Evolutionary conservation across 2,113 vertebrate species (phyloP), one percentile per base, ranked within the genome.

Genomic region (Morone chrysops): DNA sequence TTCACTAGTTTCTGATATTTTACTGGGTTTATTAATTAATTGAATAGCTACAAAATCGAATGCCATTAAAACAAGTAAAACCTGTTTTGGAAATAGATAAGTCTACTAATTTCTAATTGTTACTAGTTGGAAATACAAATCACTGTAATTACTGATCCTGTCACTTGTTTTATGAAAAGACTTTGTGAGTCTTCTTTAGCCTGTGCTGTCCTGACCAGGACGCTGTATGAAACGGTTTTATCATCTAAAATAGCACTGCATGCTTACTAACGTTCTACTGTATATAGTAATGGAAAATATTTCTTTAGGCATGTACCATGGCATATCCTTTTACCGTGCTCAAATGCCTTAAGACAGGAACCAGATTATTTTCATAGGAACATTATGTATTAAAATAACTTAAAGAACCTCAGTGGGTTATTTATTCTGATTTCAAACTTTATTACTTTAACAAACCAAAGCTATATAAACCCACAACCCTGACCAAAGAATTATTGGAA

Each of bases 391-490:
- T 54, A 47, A 22, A 71, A 60, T 69, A 69, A 48, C 54, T 22
- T 12, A 18, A 78, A 41, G 31, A 82, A 48, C 56, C 47, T 9
- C 45, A 36, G 78, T 0, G 14, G 16, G 43, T 36, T 61, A 53
- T 81, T 75, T 41, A 54, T 69, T 38, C 25, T 40, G 22, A 75
- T 70, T 56, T 53, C 17, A 48, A 2, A 6, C 62, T 82, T 43
- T 2, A 53, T 69, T 8, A 67, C 43, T 56, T 38, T 50, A 47
- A 16, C 22, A 57, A 82, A 73, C 47, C 22, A 54, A 51, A 54
- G 59, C 47, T 71, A 22, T 7, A 70, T 31, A 8, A 80, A 76
- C 62, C 16, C 43, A 53, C 20, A 12, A 7, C 9, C 43, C 6
- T 1, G 13, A 50, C 36, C 14, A 36, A 73, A 45, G 22, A 31